phyloP scores from a whole-genome alignment of 1,140 invertebrate genomes.

The Eurosta solidaginis region DNA sequence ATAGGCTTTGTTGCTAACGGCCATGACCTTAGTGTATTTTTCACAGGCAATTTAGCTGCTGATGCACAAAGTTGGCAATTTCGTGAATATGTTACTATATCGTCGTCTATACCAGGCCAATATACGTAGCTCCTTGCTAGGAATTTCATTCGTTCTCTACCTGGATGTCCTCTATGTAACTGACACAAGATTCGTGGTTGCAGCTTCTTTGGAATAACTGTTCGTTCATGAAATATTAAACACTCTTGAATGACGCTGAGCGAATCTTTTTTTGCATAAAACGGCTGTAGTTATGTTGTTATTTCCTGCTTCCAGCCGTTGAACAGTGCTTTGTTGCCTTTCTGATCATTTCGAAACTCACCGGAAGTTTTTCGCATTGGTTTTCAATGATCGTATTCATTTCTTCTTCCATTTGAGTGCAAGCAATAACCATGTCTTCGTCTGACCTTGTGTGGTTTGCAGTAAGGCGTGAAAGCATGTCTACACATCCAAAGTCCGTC shows the following conservation, averaged over 20 bases:
- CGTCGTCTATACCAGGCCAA: slow-evolving; percentile 62
- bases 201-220: slow-evolving; percentile 51
- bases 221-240: slow-evolving; percentile 30
- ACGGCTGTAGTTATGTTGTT: background rate
- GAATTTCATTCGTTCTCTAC: slow-evolving; percentile 63
- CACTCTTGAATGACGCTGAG: background rate
- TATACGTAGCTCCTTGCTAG: slow-evolving; percentile 62
- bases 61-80: slow-evolving; percentile 48
- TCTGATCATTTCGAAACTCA: background rate
- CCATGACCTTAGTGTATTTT: slow-evolving; percentile 40
- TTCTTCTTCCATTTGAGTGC: background rate
- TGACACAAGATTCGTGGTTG: slow-evolving; percentile 52
- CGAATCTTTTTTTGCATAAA: background rate
- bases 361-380: background rate
- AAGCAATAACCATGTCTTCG: background rate
- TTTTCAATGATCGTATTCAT: background rate
- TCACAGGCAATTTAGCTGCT: slow-evolving; percentile 34
- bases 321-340: background rate
- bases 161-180: slow-evolving; percentile 61
- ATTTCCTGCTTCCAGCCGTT: background rate
- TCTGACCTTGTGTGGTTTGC: background rate
- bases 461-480: slow-evolving; percentile 43
- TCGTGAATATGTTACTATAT: slow-evolving; percentile 53
- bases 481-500: slow-evolving; percentile 40
- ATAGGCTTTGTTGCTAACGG: slow-evolving; percentile 42